phyloP scores from a whole-genome alignment of 2,797 vertebrate genomes.

The Luscinia megarhynchos region DNA sequence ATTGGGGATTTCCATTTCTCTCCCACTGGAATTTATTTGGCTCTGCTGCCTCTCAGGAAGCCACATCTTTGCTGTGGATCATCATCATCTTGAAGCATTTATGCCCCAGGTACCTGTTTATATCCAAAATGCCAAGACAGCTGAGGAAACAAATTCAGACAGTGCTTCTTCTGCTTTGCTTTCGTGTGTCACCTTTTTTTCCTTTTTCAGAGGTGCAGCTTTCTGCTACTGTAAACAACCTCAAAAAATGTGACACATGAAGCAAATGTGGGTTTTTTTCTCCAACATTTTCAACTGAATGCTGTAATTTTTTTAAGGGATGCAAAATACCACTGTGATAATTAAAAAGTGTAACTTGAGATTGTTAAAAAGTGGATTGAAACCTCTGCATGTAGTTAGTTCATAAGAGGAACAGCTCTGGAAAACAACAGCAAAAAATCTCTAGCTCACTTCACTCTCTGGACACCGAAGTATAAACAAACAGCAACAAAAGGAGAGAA shows the following conservation, averaged over 20 bases:
- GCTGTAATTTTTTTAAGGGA: not conserved
- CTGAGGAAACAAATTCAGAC: not conserved
- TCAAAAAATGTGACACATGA: not conserved
- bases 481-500: not conserved
- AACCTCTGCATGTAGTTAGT: not conserved
- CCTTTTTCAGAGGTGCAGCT: not conserved
- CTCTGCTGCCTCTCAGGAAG: not conserved
- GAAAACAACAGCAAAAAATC: not conserved
- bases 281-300: not conserved
- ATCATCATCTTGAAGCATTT: not conserved
- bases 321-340: not conserved
- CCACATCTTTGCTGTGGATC: not conserved
- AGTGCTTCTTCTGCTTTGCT: not conserved
- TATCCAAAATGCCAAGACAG: not conserved
- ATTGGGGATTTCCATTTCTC: not conserved
- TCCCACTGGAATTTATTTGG: not conserved
- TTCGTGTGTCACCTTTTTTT: not conserved
- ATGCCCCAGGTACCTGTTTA: not conserved
- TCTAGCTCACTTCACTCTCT: not conserved
- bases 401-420: not conserved
- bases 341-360: not conserved
- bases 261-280: not conserved
- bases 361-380: not conserved
- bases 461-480: not conserved
- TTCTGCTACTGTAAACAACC: not conserved